These are phyloP conservation scores for Pavo muticus DNA, from an alignment of 2,113 vertebrate genomes.

Conservation along the genomic window DNA sequence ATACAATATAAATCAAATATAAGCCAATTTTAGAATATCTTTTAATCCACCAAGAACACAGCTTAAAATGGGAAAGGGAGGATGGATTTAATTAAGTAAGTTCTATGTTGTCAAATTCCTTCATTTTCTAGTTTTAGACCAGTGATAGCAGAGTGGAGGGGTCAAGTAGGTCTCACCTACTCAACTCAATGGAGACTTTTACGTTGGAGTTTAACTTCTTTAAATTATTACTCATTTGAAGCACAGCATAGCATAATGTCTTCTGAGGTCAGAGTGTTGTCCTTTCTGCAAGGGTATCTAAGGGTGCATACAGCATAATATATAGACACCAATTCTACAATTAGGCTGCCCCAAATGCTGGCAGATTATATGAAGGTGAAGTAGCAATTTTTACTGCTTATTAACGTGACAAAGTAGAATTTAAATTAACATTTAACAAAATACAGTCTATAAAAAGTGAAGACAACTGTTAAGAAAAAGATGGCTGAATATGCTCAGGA, in stretches of 20 bases:
- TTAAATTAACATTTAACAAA: neutral
- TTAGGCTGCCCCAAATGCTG: slow-evolving; percentile 16
- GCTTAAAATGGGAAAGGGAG: neutral
- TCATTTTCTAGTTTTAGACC: slow-evolving; percentile 41
- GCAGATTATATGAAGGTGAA: neutral
- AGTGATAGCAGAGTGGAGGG: neutral
- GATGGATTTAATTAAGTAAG: neutral
- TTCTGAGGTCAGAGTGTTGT: slow-evolving; percentile 1
- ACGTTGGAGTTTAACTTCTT: slow-evolving; percentile 26
- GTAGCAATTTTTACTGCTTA: slow-evolving; percentile 12
- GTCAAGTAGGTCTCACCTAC: slow-evolving; percentile 16
- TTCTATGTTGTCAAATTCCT: neutral
- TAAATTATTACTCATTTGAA: slow-evolving; percentile 45
- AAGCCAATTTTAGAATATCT: neutral
- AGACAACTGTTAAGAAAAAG: neutral
- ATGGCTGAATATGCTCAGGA: neutral
- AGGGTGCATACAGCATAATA: slow-evolving; percentile 20
- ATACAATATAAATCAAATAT: neutral
- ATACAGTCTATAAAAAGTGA: neutral
- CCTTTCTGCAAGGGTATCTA: neutral
- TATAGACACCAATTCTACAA: slow-evolving; percentile 40
- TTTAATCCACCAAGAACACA: neutral
- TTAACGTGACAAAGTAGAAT: slow-evolving; percentile 15
- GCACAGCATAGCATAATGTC: slow-evolving; percentile 18
- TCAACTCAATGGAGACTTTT: neutral